These are phyloP conservation scores for Entosphenus tridentatus DNA, from an alignment of 2,113 vertebrate genomes.

Conservation along the genomic window DNA sequence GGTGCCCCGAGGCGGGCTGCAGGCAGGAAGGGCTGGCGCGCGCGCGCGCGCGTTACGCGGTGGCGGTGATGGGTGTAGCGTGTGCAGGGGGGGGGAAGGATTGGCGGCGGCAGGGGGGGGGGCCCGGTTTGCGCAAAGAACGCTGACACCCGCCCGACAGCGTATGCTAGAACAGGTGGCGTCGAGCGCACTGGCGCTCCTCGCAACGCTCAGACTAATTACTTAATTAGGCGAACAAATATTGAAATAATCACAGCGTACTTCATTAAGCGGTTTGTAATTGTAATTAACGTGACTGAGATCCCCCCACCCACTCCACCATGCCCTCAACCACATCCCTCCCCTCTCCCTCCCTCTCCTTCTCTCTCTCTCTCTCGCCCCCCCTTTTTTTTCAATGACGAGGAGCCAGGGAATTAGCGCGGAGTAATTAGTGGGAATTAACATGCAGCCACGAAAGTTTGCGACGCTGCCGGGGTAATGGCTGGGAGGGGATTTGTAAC, in stretches of 20 bases:
- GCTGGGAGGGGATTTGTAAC: conserved; percentile 4
- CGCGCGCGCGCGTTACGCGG: no score
- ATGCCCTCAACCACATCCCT: neutral
- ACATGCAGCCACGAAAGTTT: conserved; percentile 5
- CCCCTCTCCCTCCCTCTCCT: neutral
- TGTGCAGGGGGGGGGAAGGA: no score
- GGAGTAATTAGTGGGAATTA: conserved; percentile 7
- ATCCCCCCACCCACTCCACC: neutral
- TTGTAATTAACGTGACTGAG: conserved; percentile 6
- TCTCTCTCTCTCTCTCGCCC: neutral
- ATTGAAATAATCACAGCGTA: conserved; percentile 4
- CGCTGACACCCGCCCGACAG: neutral
- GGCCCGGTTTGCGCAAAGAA: no score
- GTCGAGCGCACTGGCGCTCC: neutral
- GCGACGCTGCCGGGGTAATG: neutral
- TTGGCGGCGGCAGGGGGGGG: no score
- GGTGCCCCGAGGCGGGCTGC: no score
- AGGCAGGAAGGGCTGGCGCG: no score
- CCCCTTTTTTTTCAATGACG: neutral
- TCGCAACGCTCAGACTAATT: conserved; percentile 3
- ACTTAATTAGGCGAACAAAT: conserved; percentile 6
- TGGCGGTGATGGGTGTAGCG: no score
- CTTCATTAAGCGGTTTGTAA: conserved; percentile 6
- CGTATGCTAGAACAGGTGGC: conserved; percentile 5
- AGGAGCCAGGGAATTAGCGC: conserved; percentile 2